Evolutionary conservation across 2,888 invertebrate genomes (phyloP), one percentile per base, ranked within the genome.

Genomic region (Glyphotaelius pellucidus): DNA sequence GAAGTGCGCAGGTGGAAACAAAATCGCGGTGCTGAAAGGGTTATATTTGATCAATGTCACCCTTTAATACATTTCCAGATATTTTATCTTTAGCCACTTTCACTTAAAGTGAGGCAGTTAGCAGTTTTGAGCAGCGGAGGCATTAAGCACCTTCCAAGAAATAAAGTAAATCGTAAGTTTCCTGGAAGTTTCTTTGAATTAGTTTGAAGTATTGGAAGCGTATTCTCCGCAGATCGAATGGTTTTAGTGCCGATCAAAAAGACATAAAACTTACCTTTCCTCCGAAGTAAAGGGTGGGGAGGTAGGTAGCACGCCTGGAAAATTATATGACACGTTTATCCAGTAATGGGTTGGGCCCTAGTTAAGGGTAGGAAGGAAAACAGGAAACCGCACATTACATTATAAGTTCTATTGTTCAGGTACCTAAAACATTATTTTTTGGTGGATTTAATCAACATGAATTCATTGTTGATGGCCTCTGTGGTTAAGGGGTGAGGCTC

Each of bases 181-280:
- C n/a, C 25, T 2, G 67, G n/a, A 67, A 67, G 67, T 67, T 67
- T 67, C 25, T 67, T 67, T n/a, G 67, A 67, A 67, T 67, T 67
- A 67, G 67, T 67, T 67, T 67, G 67, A 67, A 67, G 67, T 67
- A 67, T 67, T 67, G 67, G 67, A 67, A 67, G 67, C 67, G 67
- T 67, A 67, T 67, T 67, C 67, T 67, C 67, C 67, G 67, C 67
- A 67, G 67, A 67, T 67, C 67, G 67, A 67, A n/a, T 67, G 67
- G 67, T 67, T 67, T 67, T 67, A 67, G 67, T 67, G 9, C 67
- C 67, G 67, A 67, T 67, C 67, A 67, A 67, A 67, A 67, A 67
- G 67, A 67, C 67, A 67, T 67, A 67, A n/a, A 67, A 67, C 67
- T 67, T 67, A n/a, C 67, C 25, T 67, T 67, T 9, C 67, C 67